Evolutionary conservation across 2,113 vertebrate genomes (phyloP).

Genomic region (Microtus richardsoni): DNA sequence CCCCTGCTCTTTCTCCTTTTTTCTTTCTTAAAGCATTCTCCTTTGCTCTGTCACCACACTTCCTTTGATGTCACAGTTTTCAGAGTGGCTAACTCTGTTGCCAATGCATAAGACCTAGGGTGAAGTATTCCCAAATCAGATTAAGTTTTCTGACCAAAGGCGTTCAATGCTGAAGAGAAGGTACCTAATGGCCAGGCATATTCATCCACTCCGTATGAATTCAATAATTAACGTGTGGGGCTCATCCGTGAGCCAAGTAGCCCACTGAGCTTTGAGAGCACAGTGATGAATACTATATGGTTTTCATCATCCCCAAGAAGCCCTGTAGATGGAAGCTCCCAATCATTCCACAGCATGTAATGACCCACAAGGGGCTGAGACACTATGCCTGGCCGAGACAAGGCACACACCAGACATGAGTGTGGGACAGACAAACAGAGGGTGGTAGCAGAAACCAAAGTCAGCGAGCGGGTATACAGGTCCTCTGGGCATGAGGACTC

Average conservation of each 20-base stretch:
- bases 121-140: background rate
- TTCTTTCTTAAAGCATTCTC: background rate
- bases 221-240: background rate
- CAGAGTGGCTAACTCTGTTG: background rate
- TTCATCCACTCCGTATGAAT: background rate
- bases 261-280: background rate
- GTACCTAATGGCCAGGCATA: background rate
- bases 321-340: background rate
- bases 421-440: background rate
- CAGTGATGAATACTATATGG: background rate
- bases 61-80: background rate
- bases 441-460: background rate
- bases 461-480: rapidly evolving
- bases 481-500: background rate
- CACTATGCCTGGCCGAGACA: background rate
- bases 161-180: background rate
- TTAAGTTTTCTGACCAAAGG: slow-evolving; percentile 21
- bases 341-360: background rate
- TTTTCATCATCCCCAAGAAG: background rate
- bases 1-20: background rate
- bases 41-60: background rate
- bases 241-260: background rate
- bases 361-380: background rate
- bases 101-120: background rate
- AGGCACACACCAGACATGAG: background rate